Base-by-base conservation (phyloP, 2,888 invertebrate genomes). In the Aleiodes testaceus region DNA sequence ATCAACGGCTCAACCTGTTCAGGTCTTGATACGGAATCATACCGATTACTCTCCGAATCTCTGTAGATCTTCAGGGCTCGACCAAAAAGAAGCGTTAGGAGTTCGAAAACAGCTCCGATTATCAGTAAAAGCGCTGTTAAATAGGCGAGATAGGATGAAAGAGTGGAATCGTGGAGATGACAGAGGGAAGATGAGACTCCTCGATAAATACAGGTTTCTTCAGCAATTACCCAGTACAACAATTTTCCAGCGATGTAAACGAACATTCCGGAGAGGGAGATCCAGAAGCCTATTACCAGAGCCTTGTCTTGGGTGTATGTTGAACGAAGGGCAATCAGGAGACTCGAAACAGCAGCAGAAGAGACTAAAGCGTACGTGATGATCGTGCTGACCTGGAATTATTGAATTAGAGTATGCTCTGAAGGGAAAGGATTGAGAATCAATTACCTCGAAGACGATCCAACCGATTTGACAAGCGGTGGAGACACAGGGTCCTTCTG, bases 201-300 rank as follows among this genome's bases (percentile, higher is more conserved):
- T 88, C 89, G 88, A 61, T 89, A 88, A 47, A 87, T 84, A 70
- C 91, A 91, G 1, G 89, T 88, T 45, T 80, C 73, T 66, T 87
- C 87, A 45, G 91, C 89, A 16, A 93, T 88, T 6, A 87, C 81
- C 63, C 91, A 90, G 79, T 93, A 93, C 18, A 91, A 84, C 45
- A 93, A 85, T 76, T 92, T 92, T 0, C 91, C 91, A 0, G 92
- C 92, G 2, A 93, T 82, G 81, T 91, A 91, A 0, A 90, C 89
- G 52, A 92, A 87, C 0, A 92, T 78, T 0, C 91, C 90, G 1
- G 90, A 80, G 42, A 90, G 82, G 50, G 89, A 89, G 44, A 91
- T 84, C 77, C 90, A 89, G 26, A 92, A 87, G 14, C 90, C 92
- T 66, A 93, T 84, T 1, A 91, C 90, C 55, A 91, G 78, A 0